A percentile compares a stretch with the other conserved stretches of the same genome.
Conservation (phyloP, 92 coral and sea anemone genomes). For the Epizoanthus fatuus region DNA sequence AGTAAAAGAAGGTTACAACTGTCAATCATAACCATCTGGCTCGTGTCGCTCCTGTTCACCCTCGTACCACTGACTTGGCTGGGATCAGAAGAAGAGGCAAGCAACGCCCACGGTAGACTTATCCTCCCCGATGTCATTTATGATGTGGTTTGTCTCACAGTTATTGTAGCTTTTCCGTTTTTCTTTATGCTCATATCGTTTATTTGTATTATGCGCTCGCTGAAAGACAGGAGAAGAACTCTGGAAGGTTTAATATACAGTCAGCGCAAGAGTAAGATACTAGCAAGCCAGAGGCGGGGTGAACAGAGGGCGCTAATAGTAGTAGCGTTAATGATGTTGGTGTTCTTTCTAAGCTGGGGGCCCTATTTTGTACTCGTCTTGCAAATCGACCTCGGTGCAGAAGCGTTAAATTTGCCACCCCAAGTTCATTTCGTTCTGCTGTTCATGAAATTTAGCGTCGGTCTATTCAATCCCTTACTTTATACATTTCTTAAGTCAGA, state of each 20-base stretch:
- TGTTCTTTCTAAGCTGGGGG: constrained; percentile 10
- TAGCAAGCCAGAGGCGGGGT: constrained; percentile 3
- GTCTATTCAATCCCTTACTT: constrained; percentile 5
- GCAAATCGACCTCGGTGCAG: background rate
- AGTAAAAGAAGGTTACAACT: background rate
- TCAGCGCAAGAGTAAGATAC: background rate
- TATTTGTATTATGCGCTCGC: constrained; percentile 10
- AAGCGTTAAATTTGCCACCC: background rate
- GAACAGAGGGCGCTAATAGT: background rate
- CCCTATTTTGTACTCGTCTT: background rate
- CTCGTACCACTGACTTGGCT: background rate
- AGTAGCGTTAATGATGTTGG: background rate
- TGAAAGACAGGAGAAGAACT: constrained; percentile 1
- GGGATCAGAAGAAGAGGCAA: background rate
- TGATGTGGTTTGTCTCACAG: background rate
- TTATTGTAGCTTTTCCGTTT: background rate
- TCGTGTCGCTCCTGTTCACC: background rate
- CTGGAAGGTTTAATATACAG: background rate
- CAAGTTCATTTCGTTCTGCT: constrained; percentile 9
- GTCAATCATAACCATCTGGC: background rate
- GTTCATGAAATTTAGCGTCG: constrained; percentile 1
- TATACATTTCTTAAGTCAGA: constrained; percentile 9
- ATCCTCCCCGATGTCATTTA: background rate
- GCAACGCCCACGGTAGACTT: background rate
- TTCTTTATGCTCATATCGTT: constrained; percentile 2